Base-by-base conservation (phyloP, 2,888 invertebrate species). In the Lasiommata megera region DNA sequence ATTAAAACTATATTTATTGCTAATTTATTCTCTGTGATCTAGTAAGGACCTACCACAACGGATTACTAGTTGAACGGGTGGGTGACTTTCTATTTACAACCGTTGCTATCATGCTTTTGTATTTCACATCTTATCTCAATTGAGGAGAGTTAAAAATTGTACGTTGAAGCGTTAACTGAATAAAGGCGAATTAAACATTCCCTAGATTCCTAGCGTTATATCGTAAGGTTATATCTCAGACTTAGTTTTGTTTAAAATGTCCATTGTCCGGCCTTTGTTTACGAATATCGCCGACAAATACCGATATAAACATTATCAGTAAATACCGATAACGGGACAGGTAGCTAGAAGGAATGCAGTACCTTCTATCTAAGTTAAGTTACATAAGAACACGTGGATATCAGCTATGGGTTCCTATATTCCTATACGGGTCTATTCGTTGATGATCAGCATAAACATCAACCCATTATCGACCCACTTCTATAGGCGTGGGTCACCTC, bases 21-120 rank as follows among this genome's bases (percentile, higher is more conserved):
- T 60, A 61, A 63, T 61, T 61, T 60, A 64, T 66, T 61, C 56
- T 46, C 56, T 58, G 17, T 53, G 56, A 50, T 54, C 54, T 50
- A 58, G 16, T 58, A 46, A 56, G 36, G 60, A 63, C 64, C 66
- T 66, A 63, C 62, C 62, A 56, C 64, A 66, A 66, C 50, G 55
- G 50, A 52, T 55, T 47, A 57, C 38, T 44, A 51, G 54, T 63
- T 66, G 41, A 44, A 52, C 40, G 23, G 50, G 36, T 37, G 23
- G 50, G 36, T 37, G 44, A 64, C 62, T 64, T 66, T 66, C 66
- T 63, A 62, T 62, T 64, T 41, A 58, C 31, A 12, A 51, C n/a
- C 18, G 12, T 23, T n/a, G 0, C 17, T 12, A 31, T n/a, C 38
- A 38, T n/a, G 51, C 46, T 44, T 7, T 50, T 40, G 34, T 46